phyloP scores from a whole-genome alignment of 2,113 vertebrate genomes.

The Austrofundulus limnaeus region DNA sequence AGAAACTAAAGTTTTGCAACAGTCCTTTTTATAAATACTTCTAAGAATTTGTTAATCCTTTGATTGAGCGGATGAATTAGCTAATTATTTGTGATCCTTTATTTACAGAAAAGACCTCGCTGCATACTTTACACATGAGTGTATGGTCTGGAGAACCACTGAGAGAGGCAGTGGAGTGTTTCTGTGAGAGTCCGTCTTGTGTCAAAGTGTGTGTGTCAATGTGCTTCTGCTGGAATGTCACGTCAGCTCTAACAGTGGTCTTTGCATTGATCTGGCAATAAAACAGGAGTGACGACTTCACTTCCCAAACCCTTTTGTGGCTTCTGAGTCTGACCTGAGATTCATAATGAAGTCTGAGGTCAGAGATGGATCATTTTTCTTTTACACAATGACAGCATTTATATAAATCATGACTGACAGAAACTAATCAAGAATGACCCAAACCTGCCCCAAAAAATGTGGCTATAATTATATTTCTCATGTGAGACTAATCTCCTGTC shows the following conservation, averaged over 20 bases:
- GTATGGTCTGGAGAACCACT: slow-evolving; percentile 34
- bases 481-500: too few relatives aligned
- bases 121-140: slow-evolving; percentile 42
- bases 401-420: too few relatives aligned
- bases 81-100: not conserved
- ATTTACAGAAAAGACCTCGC: not conserved
- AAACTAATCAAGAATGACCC: too few relatives aligned
- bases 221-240: slow-evolving; percentile 22
- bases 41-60: too few relatives aligned
- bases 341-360: too few relatives aligned
- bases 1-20: too few relatives aligned
- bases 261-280: not conserved
- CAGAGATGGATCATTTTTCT: too few relatives aligned
- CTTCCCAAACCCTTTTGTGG: not conserved
- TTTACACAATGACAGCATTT: too few relatives aligned
- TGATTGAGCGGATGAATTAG: too few relatives aligned
- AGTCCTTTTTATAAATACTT: too few relatives aligned
- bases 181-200: slow-evolving; percentile 45
- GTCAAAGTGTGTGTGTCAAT: slow-evolving; percentile 30
- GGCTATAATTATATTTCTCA: too few relatives aligned
- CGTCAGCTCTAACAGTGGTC: slow-evolving; percentile 17
- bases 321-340: not conserved
- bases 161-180: slow-evolving; percentile 22
- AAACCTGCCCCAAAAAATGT: too few relatives aligned
- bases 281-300: slow-evolving; percentile 3